Evolutionary conservation across 1,140 invertebrate genomes (phyloP).

Genomic region (Pinna nobilis): DNA sequence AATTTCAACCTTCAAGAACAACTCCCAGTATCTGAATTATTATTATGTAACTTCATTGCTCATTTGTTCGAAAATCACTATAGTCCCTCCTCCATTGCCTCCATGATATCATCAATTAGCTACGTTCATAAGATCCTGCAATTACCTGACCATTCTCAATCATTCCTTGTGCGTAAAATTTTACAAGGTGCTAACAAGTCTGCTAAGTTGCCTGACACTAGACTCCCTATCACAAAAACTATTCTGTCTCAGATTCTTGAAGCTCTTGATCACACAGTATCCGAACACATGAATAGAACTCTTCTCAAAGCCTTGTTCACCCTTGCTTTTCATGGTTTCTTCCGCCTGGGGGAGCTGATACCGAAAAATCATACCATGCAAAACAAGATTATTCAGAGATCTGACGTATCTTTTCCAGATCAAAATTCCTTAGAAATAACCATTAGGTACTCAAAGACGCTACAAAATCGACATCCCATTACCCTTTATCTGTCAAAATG

Average conservation of each 20-base stretch:
- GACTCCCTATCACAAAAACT: constrained; percentile 20
- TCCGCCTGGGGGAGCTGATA: background rate
- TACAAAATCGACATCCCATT: background rate
- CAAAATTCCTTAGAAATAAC: background rate
- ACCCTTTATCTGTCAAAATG: background rate
- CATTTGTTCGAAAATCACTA: constrained; percentile 5
- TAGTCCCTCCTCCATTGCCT: constrained; percentile 11
- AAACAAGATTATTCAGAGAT: background rate
- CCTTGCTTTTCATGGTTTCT: constrained; percentile 14
- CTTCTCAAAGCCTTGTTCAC: background rate
- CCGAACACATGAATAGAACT: background rate
- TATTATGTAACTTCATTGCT: constrained; percentile 14
- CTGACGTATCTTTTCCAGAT: constrained; percentile 1
- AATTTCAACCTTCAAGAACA: background rate
- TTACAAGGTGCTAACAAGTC: background rate
- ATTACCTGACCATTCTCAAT: background rate
- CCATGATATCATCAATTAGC: constrained; percentile 14
- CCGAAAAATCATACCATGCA: constrained; percentile 2
- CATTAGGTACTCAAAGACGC: background rate
- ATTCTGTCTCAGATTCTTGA: background rate
- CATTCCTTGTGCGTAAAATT: constrained; percentile 19
- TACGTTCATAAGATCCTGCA: constrained; percentile 15
- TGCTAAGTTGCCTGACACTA: background rate
- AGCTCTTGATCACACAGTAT: background rate
- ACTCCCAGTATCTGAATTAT: constrained; percentile 2